Evolutionary conservation across 1,140 invertebrate species (phyloP), one percentile per base, ranked within the genome.

Genomic region (Drosophila lini): DNA sequence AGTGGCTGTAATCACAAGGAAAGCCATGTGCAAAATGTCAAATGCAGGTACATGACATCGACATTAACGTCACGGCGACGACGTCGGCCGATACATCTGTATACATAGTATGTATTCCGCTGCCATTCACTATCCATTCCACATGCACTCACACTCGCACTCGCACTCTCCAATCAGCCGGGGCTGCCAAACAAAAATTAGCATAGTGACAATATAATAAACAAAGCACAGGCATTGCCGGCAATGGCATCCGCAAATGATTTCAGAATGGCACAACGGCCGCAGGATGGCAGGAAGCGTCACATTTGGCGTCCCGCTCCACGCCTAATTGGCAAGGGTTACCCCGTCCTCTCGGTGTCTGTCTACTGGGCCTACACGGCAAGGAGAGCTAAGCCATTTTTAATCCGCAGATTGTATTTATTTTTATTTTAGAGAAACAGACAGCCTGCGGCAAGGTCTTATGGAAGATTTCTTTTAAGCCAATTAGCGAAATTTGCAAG

Each of bases 181-280:
- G 82, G 78, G 76, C 57, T 82, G 80, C 61, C 68, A 80, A 88
- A 78, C 80, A 64, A 89, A 89, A 88, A 88, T 88, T 88, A 89
- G 84, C 83, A 88, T 88, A 88, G 82, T 65, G 84, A 89, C 83
- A 89, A 89, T 89, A 88, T 78, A 88, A 88, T 88, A 88, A 88
- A 88, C 80, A 78, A 88, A 59, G 70, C 69, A 69, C 60, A 58
- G 59, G 60, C 81, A 56, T 57, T 40, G 44, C 45, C 62, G 55
- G 71, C 73, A 67, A 45, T 50, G 48, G 36, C 31, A 82, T 58
- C 64, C 50, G 74, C 65, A 69, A 78, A 58, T 70, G 53, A 78
- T 63, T 38, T 34, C 31, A 42, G 68, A 52, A 53, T 61, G 38
- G 31, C 19, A 41, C 32, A 31, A 31, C 52, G 41, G 42, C 44